Evolutionary conservation across 92 coral and sea anemone genomes (phyloP), one percentile per base, ranked within the genome.

Genomic region (Palythoa grandiflora): DNA sequence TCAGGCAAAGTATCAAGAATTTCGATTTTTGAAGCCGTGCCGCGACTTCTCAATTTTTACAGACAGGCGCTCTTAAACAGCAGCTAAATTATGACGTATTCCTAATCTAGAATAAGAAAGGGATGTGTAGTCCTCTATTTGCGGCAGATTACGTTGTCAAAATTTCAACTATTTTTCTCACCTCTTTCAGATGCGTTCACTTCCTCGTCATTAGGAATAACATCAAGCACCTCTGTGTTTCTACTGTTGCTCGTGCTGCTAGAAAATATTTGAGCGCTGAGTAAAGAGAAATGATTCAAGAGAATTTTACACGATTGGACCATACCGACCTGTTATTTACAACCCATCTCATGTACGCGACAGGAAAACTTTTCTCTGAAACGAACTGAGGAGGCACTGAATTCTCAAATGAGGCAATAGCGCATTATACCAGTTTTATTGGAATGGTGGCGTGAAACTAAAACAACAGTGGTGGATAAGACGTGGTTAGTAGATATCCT

Each of bases 121-220:
- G 28, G 28, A 28, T 28, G 28, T 28, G 28, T 28, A 28, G 28
- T 28, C 28, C 28, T 28, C 28, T 0, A 28, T 28, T 28, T 28
- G 28, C 28, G 28, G 0, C 28, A 28, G 28, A 28, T 28, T 28
- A 28, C 28, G 28, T 28, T 28, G 20, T 16, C 15, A 3, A 78
- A 3, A 39, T 39, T 44, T 40, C 13, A 17, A 13, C 2, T 40
- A 9, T 65, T 48, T 65, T 17, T 15, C 40, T 6, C n/a, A n/a
- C 12, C 61, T 38, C 16, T 65, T 66, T 44, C 75, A 81, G 86
- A 81, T 44, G 71, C 61, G 8, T 44, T 63, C 52, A 19, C 60
- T 16, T 81, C 86, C 37, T 81, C 86, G 73, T 81, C 86, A 35
- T n/a, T 68, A 15, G 35, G 40, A 63, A 36, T 75, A 48, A 65